Evolutionary conservation across 2,113 vertebrate genomes (phyloP), one percentile per base, ranked within the genome.

Genomic region (Sialia sialis): DNA sequence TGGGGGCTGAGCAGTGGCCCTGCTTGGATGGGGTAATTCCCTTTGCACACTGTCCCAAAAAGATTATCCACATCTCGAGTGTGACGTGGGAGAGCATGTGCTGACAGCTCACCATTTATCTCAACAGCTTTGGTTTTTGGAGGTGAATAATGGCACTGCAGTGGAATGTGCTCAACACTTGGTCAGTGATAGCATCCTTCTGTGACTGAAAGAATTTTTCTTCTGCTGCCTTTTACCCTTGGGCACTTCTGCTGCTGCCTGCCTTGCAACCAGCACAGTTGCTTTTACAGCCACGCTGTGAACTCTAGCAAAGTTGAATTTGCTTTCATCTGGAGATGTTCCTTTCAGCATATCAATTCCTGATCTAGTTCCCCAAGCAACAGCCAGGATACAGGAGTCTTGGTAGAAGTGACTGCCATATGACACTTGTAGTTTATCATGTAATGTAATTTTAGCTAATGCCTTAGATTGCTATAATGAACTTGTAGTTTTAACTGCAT

Each of bases 181-280:
- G 1, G 26, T 29, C 23, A 29, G 32, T 7, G 8, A 13, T 26
- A 29, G 15, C 19, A 11, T 59, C 1, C 0, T 46, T 44, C 14
- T 54, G 0, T 4, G 5, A 4, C 46, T 54, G 32, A 59, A 51
- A 43, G n/a, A 49, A 32, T 43, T 38, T 38, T 32, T 68, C 63
- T 34, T 34, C 16, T 4, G 15, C 73, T 87, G 38, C 25, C 54
- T 84, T 41, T 49, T 32, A 34, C 51, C 29, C 3, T 30, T 48
- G 44, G 62, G 21, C 16, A 8, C n/a, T 68, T 85, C 1, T 41
- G 48, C 26, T 54, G 39, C 36, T 94, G n/a, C 52, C 23, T 77
- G 22, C 73, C 44, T 55, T 66, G 41, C 25, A 89, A 55, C 13
- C 54, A 60, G 76, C 25, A 55, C 38, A 44, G n/a, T 43, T 76